Evolutionary conservation across 2,888 invertebrate species (phyloP), one percentile per base, ranked within the genome.

Genomic region (Dilophus febrilis): DNA sequence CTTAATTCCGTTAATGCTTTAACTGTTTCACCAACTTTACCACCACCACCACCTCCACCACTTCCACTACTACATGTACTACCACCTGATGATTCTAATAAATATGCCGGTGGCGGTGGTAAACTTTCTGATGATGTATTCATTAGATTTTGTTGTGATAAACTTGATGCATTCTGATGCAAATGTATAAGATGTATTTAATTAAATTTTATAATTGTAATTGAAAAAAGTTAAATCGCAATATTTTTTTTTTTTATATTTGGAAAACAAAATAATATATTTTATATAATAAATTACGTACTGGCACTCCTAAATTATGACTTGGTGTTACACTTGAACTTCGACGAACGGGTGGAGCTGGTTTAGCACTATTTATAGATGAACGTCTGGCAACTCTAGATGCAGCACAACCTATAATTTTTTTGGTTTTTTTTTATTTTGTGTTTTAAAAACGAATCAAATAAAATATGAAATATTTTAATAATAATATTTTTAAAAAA

Each of bases 1-100:
- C 83, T 78, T 45, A 86, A 61, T 53, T 86, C 84, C 0, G 85
- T 86, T 41, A 88, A 62, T 32, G 83, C 85, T 56, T 85, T 82
- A 7, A 87, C 83, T 1, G 86, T 85, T 58, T 87, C 86, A 0
- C 87, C 85, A 14, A 88, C 87, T 51, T 77, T 79, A 30, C 35
- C 30, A 29, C 29, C 35, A 29, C 32, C 31, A 36, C 38, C 28
- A 42, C 44, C 4, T 42, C 33, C 32, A 46, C 46, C 86, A 0
- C 87, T 85, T 14, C 87, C 87, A 51, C 77, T 79, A 32, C 46
- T 47, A 39, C 49, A 42, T 39, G 47, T 45, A 38, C 45, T 36
- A 38, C 40, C 42, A 26, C 31, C 39, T 27, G 50, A 36, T 43
- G 49, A 43, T 45, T 63, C 61, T 41, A 64, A 52, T 46, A 60